Conservation (phyloP, 2,113 vertebrate genomes). For the Delphinus delphis region DNA sequence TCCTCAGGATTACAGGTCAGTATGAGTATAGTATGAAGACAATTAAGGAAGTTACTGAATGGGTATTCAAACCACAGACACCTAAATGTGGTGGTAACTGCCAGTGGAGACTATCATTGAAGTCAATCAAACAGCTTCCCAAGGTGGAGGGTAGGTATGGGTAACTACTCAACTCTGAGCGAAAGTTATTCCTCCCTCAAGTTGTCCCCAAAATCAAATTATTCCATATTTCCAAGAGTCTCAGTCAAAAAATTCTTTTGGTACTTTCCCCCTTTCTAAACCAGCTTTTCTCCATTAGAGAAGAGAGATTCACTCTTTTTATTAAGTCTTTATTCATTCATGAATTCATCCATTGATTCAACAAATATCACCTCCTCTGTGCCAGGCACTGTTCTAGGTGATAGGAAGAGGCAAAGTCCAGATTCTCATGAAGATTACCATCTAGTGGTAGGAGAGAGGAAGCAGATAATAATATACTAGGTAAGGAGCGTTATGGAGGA, state of each 20-base stretch:
- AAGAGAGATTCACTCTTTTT: neutral
- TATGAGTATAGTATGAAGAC: neutral
- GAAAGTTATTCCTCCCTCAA: neutral
- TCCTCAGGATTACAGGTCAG: neutral
- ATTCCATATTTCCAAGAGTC: neutral
- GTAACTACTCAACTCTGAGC: neutral
- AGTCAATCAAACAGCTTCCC: neutral
- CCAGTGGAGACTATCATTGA: neutral
- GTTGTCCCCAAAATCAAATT: neutral
- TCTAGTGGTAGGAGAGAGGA: neutral
- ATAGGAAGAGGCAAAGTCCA: neutral
- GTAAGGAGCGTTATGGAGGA: neutral
- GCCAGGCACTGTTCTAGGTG: neutral
- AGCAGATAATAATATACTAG: neutral
- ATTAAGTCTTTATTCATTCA: conserved; percentile 1
- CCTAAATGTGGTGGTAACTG: neutral
- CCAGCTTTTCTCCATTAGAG: neutral
- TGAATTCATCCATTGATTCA: neutral
- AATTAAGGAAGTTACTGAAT: neutral
- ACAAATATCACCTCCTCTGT: neutral
- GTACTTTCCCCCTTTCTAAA: neutral
- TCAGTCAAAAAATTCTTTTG: neutral
- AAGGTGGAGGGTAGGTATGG: neutral
- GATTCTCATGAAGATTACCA: neutral
- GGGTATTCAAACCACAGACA: neutral